Base-by-base conservation (phyloP, 2,888 invertebrate genomes). In the Ormyrus nitidulus region DNA sequence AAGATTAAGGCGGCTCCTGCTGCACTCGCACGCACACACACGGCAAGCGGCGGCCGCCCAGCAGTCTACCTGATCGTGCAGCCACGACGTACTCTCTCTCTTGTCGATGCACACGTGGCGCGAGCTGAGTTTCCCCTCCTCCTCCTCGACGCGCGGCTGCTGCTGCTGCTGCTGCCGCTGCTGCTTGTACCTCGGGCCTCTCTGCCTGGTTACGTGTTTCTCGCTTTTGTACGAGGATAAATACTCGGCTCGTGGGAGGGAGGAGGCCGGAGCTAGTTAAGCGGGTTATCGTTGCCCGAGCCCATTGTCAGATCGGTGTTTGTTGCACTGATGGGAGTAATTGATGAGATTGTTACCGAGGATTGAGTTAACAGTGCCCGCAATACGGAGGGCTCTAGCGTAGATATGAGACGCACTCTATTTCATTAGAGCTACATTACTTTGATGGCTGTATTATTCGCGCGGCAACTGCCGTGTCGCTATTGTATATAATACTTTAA, bases 21-120 rank as follows among this genome's bases (percentile, higher is more conserved):
- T 34, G 34, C 34, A 34, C 34, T 34, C 34, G 34, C 34, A 4
- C 34, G 34, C 34, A 4, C 34, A 34, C 34, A 34, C 34, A 34
- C 34, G 61, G 48, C 10, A 51, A 11, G 49, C 49, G 53, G 6
- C 64, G 86, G 87, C 84, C 88, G 89, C 89, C 89, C 87, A 88
- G 89, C 89, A 89, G 89, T 89, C 89, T 89, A 88, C 89, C 88
- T 87, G 88, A 80, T 81, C 84, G 80, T 74, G 72, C 82, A 80
- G 78, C 83, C 81, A 34, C 80, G 78, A 79, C 81, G 64, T 46
- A 62, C 76, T 76, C 51, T n/a, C 58, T 34, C 71, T n/a, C 78
- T 70, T 75, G 51, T 65, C 62, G 73, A 66, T 77, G 73, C 59
- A 78, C 79, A 81, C 74, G 70, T 72, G 62, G 68, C 76, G 71